A percentile compares a stretch with the other conserved stretches of the same genome.
phyloP scores from a whole-genome alignment of 2,797 vertebrate species.

The Falco concolor region DNA sequence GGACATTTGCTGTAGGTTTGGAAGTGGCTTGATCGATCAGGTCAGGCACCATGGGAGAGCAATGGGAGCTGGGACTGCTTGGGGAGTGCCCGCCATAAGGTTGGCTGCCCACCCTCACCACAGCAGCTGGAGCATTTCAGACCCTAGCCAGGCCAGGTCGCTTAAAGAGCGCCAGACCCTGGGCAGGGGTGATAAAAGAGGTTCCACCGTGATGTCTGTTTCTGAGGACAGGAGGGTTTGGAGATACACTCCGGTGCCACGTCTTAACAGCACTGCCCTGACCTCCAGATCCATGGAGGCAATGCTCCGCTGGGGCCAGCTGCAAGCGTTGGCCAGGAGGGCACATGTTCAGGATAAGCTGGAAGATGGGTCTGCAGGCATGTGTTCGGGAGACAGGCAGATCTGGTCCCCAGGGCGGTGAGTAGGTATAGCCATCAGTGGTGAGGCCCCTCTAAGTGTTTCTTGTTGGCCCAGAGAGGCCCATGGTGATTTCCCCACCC shows the following conservation, averaged over 20 bases:
- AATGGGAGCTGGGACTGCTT: background rate
- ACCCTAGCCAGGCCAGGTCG: background rate
- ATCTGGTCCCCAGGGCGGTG: background rate
- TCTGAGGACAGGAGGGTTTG: background rate
- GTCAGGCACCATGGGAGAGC: background rate
- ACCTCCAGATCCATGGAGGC: background rate
- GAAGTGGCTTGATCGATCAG: background rate
- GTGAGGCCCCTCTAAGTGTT: background rate
- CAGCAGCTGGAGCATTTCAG: background rate
- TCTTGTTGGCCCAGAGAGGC: background rate
- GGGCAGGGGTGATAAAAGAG: background rate
- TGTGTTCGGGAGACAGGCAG: background rate
- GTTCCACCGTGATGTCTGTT: background rate
- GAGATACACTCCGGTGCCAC: background rate
- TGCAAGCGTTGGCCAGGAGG: background rate
- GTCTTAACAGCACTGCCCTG: background rate
- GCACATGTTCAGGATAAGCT: background rate
- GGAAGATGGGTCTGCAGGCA: background rate
- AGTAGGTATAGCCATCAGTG: background rate
- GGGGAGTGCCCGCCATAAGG: background rate
- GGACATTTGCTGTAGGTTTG: background rate
- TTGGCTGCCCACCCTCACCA: background rate
- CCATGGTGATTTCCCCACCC: background rate
- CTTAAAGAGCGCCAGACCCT: background rate
- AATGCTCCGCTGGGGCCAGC: background rate